A percentile compares a stretch with the other conserved stretches of the same genome.
phyloP scores from a whole-genome alignment of 2,888 invertebrate species.

The Allacma fusca region DNA sequence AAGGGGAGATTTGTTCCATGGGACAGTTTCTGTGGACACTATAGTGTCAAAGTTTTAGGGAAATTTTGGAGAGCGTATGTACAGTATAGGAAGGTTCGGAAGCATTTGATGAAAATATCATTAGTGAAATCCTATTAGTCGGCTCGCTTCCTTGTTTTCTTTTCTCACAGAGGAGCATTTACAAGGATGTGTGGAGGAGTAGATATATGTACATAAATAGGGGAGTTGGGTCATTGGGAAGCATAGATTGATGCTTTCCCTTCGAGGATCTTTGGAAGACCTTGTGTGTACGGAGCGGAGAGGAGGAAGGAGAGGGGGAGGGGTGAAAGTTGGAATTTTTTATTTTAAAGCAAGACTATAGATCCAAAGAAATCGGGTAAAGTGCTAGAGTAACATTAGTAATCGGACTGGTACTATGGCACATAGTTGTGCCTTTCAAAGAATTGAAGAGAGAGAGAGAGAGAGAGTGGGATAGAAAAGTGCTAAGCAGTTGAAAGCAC shows the following conservation, averaged over 20 bases:
- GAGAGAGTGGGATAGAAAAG: constrained; percentile 19
- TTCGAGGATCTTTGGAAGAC: not conserved
- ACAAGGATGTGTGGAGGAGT: not conserved
- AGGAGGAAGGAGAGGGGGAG: not conserved
- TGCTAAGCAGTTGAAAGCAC: constrained; percentile 33
- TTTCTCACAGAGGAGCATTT: constrained; percentile 19
- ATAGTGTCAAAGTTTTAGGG: not conserved
- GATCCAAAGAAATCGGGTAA: not conserved
- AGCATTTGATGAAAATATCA: constrained; percentile 32
- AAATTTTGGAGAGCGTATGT: not conserved
- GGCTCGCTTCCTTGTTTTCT: constrained; percentile 33
- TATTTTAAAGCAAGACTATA: no score
- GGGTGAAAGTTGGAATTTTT: not conserved
- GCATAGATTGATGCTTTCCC: no score
- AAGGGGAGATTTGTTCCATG: no score
- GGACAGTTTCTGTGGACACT: not conserved
- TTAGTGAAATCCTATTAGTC: constrained; percentile 38
- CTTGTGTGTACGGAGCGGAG: not conserved
- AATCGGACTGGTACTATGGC: constrained; percentile 4
- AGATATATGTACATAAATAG: not conserved
- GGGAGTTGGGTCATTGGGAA: no score
- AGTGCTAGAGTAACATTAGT: constrained; percentile 16
- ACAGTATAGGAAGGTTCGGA: not conserved
- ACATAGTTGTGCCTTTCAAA: not conserved
- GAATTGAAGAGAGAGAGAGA: not conserved